Evolutionary conservation across 2,113 vertebrate genomes (phyloP).

Genomic region (Sorex fumeus): DNA sequence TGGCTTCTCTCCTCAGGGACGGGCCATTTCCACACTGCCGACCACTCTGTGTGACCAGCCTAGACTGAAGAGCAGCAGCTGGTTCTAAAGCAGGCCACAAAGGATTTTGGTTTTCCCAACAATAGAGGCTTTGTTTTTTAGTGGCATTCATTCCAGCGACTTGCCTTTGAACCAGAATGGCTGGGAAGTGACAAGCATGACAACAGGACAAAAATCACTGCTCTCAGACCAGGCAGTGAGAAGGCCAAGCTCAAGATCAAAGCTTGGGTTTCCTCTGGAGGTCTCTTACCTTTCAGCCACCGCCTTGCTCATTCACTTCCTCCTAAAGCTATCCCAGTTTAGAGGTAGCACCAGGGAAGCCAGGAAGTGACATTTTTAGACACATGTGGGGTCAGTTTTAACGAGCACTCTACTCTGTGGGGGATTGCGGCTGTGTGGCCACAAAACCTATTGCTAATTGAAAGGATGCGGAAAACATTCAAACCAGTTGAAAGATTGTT

Average conservation of each 20-base stretch:
- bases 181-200: not conserved
- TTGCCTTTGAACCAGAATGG: not conserved
- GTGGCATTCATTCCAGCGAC: not conserved
- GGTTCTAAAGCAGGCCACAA: not conserved
- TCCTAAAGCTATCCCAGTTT: not conserved
- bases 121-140: not conserved
- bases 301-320: not conserved
- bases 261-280: not conserved
- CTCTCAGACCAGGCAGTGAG: not conserved
- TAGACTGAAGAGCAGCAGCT: not conserved
- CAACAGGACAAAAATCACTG: not conserved
- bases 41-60: not conserved
- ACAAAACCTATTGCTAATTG: not conserved
- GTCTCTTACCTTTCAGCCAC: too few species aligned
- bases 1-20: not conserved
- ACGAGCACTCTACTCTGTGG: not conserved
- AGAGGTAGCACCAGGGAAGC: not conserved
- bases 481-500: not conserved
- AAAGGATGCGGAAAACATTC: not conserved
- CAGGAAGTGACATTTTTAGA: not conserved
- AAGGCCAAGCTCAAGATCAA: not conserved
- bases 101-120: not conserved
- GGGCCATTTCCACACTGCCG: not conserved
- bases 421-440: not conserved
- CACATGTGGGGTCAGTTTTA: conserved; percentile 27